These are phyloP conservation scores for Therioaphis trifolii DNA, from an alignment of 2,888 invertebrate species.

Conservation along the genomic window DNA sequence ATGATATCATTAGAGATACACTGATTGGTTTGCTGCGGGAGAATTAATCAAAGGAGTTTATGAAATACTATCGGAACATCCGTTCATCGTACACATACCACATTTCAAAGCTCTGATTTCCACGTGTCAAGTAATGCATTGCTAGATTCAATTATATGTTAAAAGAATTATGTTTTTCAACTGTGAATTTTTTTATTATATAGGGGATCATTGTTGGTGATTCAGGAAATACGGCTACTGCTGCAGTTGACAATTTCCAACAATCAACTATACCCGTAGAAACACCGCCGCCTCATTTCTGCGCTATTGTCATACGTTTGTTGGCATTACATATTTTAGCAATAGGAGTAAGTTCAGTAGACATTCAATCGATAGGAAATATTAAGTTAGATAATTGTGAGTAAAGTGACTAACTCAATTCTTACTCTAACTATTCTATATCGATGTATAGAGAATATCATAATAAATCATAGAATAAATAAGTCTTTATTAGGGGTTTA, in stretches of 20 bases:
- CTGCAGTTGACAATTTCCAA: conserved; percentile 78
- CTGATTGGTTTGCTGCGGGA: conserved; percentile 97
- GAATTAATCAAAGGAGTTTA: conserved; percentile 93
- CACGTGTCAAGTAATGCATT: conserved; percentile 80
- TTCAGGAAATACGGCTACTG: conserved; percentile 72
- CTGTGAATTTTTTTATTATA: conserved; percentile 63
- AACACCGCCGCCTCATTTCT: conserved; percentile 94
- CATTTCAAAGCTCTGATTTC: conserved; percentile 89
- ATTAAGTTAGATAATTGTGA: neutral
- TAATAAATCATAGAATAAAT: too few species aligned
- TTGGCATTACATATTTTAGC: conserved; percentile 95
- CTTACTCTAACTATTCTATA: too few species aligned
- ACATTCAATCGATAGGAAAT: neutral
- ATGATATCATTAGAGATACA: conserved; percentile 77
- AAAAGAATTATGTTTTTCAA: neutral
- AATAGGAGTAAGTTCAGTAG: conserved; percentile 77
- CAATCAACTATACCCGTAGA: conserved; percentile 89
- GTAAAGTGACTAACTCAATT: too few species aligned
- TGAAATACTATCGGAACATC: conserved; percentile 91
- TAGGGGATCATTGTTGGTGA: conserved; percentile 86
- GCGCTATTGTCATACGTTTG: conserved; percentile 93
- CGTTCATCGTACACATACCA: conserved; percentile 93
- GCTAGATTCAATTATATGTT: neutral
- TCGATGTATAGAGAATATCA: too few species aligned
- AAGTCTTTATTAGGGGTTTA: too few species aligned